These are phyloP conservation scores for Furnarius figulus DNA, from an alignment of 2,113 vertebrate genomes.

Conservation along the genomic window DNA sequence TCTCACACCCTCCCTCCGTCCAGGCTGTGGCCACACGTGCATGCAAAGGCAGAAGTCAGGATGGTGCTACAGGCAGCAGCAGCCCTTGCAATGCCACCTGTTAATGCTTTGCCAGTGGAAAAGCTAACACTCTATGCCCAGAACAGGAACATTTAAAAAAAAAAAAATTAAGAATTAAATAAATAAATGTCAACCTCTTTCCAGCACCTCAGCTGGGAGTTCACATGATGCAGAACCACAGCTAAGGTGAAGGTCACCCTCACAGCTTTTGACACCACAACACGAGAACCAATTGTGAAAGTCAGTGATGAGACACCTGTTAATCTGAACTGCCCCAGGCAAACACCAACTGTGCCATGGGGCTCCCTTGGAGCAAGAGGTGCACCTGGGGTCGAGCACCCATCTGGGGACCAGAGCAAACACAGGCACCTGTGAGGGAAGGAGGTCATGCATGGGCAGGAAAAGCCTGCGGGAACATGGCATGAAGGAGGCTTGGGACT, in stretches of 20 bases:
- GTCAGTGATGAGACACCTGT: background rate
- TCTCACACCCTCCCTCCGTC: background rate
- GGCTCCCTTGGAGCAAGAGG: accelerated
- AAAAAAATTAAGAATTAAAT: background rate
- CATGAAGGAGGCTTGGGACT: background rate
- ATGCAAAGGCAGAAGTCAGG: background rate
- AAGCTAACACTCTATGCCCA: accelerated
- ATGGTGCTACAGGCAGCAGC: accelerated
- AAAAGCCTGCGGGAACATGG: background rate
- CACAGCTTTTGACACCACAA: background rate
- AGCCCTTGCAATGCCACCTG: background rate
- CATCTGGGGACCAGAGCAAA: background rate
- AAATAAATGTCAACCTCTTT: background rate
- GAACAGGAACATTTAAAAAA: background rate
- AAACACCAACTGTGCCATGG: accelerated
- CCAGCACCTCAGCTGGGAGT: background rate
- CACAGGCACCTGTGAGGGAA: accelerated
- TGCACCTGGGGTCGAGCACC: background rate
- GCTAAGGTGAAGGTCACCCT: background rate
- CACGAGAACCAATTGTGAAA: background rate
- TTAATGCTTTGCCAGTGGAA: background rate
- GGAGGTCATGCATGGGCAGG: accelerated
- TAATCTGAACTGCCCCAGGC: background rate
- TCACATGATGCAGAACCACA: background rate
- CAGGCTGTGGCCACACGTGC: background rate